phyloP scores from a whole-genome alignment of 2,113 vertebrate species.

The Nibea coibor region DNA sequence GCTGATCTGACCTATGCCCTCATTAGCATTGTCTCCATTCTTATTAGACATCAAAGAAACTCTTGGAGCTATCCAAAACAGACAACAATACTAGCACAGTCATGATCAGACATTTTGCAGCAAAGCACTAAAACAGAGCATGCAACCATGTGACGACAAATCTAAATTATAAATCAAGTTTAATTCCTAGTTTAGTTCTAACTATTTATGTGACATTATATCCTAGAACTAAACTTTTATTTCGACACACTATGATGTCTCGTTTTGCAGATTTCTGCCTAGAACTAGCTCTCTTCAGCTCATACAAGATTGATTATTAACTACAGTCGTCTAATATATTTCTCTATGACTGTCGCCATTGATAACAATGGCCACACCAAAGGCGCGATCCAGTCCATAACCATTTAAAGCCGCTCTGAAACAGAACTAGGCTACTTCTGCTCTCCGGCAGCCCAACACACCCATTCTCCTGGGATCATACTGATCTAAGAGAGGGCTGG shows the following conservation, averaged over 20 bases:
- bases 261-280: neutral
- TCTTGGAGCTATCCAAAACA: neutral
- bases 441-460: conserved; percentile 77
- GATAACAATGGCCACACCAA: conserved; percentile 46
- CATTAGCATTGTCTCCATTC: conserved; percentile 16
- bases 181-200: neutral
- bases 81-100: too few species aligned
- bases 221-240: neutral
- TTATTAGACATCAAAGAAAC: conserved; percentile 17
- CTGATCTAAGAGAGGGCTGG: conserved; percentile 76
- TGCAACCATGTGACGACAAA: neutral
- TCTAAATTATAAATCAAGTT: neutral
- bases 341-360: conserved; percentile 5
- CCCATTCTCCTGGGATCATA: conserved; percentile 82
- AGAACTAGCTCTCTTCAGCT: conserved; percentile 5
- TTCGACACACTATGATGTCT: neutral
- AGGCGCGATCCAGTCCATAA: conserved; percentile 42
- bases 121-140: neutral
- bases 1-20: conserved; percentile 8
- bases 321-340: neutral
- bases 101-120: neutral
- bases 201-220: neutral
- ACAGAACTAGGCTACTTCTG: conserved; percentile 74
- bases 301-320: conserved; percentile 24
- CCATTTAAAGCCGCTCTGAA: conserved; percentile 65